Conservation (phyloP, 2,113 vertebrate species). For the Arenaria interpres region DNA sequence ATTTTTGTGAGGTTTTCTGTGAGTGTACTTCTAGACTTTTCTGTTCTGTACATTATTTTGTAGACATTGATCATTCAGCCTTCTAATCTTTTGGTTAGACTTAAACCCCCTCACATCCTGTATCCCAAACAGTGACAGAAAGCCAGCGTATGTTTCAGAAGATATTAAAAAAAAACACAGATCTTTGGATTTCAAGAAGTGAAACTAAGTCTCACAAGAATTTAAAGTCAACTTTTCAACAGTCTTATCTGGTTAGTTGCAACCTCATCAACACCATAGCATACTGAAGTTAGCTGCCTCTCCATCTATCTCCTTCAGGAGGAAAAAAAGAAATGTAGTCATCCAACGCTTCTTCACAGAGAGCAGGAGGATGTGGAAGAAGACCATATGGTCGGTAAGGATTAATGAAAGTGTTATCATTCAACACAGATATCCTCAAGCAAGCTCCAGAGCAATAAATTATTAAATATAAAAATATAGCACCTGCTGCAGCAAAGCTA, state of each 20-base stretch:
- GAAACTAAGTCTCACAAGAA: not conserved
- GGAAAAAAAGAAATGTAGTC: not conserved
- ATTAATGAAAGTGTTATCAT: constrained; percentile 50
- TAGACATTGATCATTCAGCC: not conserved
- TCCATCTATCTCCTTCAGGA: not conserved
- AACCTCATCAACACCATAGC: not conserved
- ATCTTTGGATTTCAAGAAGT: not conserved
- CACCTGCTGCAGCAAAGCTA: constrained; percentile 55
- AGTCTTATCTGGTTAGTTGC: not conserved
- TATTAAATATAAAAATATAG: constrained; percentile 66
- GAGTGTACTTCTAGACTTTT: not conserved
- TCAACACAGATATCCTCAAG: constrained; percentile 43
- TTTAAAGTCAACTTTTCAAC: not conserved
- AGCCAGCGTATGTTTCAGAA: not conserved
- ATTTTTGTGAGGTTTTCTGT: not conserved
- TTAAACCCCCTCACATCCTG: not conserved
- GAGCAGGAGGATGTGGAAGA: not conserved
- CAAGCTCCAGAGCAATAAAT: constrained; percentile 45
- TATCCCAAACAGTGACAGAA: not conserved
- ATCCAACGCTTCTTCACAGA: not conserved
- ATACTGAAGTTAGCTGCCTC: not conserved
- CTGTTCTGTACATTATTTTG: not conserved
- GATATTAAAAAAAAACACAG: not conserved
- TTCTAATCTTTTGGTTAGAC: not conserved
- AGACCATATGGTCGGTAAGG: constrained; percentile 48